Percentiles rank a stretch among this genome's conserved stretches.
phyloP scores from a whole-genome alignment of 35 echinoderm and acorn worm species.

The Chiridota heheva region DNA sequence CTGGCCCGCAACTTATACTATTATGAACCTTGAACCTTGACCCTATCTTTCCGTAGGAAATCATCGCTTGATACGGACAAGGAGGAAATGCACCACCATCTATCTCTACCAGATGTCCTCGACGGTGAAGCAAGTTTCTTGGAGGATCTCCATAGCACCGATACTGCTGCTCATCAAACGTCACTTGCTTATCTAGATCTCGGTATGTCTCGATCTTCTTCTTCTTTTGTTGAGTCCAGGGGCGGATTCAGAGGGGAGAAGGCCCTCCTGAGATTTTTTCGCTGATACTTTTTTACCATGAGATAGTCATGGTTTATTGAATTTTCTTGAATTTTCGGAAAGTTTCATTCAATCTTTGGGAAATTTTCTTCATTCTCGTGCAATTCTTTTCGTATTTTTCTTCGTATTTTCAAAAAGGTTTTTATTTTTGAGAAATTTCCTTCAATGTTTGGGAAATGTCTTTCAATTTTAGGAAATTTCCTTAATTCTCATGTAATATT shows the following conservation, averaged over 20 bases:
- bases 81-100: constrained; percentile 23
- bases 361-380: no score
- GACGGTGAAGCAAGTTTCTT: constrained; percentile 90
- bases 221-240: neutral
- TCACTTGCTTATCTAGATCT: constrained; percentile 68
- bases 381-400: no score
- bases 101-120: constrained; percentile 70
- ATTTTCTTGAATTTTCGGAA: no score
- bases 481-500: no score
- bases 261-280: no score
- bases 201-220: constrained; percentile 31
- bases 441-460: no score
- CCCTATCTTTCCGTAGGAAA: neutral
- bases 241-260: neutral
- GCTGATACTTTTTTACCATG: no score
- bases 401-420: no score
- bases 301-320: no score
- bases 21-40: neutral
- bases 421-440: no score
- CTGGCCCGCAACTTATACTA: neutral
- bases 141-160: constrained; percentile 72
- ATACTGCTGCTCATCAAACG: constrained; percentile 44
- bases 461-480: no score
- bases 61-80: constrained; percentile 4
- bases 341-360: no score